Evolutionary conservation across 2,888 invertebrate genomes (phyloP).

Genomic region (Invenusta paracnida): DNA sequence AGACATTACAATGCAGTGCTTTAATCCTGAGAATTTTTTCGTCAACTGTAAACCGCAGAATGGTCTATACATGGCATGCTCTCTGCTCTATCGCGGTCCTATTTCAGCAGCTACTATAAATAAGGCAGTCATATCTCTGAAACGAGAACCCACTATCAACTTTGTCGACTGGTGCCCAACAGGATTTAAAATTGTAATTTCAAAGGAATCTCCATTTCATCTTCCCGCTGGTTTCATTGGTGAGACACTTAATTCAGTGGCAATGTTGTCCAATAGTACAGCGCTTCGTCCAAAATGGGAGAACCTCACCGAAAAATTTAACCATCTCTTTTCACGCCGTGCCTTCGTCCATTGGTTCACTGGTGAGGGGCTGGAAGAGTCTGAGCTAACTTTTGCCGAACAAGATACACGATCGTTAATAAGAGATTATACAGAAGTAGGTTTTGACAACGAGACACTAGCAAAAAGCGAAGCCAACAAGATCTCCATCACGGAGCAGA

Average conservation of each 20-base stretch:
- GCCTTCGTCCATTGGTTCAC: constrained; percentile 7
- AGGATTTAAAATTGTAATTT: constrained; percentile 32
- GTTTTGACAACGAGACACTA: not conserved
- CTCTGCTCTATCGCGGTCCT: constrained; percentile 17
- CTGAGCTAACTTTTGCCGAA: not conserved
- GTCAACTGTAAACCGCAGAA: constrained; percentile 5
- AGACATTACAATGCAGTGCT: not conserved
- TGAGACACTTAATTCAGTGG: not conserved
- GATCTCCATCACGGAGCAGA: too few species aligned
- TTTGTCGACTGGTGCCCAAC: constrained; percentile 40
- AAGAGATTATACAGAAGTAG: constrained; percentile 1
- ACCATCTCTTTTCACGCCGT: not conserved
- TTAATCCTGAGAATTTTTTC: constrained; percentile 12
- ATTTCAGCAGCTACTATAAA: not conserved
- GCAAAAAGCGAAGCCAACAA: too few species aligned
- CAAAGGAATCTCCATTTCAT: not conserved
- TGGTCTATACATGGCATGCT: constrained; percentile 32
- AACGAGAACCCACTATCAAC: not conserved
- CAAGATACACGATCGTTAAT: not conserved
- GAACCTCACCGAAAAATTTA: not conserved
- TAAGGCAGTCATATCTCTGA: constrained; percentile 20
- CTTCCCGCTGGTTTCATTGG: not conserved
- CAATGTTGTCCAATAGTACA: not conserved
- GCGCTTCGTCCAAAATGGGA: not conserved
- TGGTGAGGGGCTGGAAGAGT: not conserved